Evolutionary conservation across 2,797 vertebrate genomes (phyloP).

Genomic region (Lepilemur ruficaudatus): DNA sequence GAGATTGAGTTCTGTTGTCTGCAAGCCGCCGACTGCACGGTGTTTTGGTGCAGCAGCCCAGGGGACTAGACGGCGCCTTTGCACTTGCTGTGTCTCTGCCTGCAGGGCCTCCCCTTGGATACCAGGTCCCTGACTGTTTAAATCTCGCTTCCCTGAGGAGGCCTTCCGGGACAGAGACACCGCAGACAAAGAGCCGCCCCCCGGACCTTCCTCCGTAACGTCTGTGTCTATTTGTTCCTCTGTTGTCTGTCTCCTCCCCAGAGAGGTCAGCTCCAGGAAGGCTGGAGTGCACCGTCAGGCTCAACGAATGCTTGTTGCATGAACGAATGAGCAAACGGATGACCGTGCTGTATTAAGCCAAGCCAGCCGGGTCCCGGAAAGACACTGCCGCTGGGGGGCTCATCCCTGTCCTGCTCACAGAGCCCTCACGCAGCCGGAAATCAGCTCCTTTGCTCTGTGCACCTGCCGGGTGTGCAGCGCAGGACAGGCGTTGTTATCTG

Average conservation of each 20-base stretch:
- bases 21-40: background rate
- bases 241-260: background rate
- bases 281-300: background rate
- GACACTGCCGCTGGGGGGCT: rapidly evolving
- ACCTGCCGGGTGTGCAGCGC: background rate
- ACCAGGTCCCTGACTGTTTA: background rate
- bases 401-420: background rate
- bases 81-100: background rate
- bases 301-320: background rate
- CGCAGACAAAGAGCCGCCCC: background rate
- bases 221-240: background rate
- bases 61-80: background rate
- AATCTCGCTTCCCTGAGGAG: background rate
- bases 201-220: background rate
- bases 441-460: background rate
- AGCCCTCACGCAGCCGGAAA: background rate
- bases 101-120: background rate
- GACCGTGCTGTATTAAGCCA: background rate
- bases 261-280: background rate
- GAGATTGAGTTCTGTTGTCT: background rate
- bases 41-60: background rate
- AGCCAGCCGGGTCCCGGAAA: background rate
- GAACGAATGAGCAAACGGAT: background rate
- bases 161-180: background rate
- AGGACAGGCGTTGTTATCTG: background rate